Evolutionary conservation across 2,797 vertebrate genomes (phyloP), one percentile per base, ranked within the genome.

Genomic region (Mus minutoides): DNA sequence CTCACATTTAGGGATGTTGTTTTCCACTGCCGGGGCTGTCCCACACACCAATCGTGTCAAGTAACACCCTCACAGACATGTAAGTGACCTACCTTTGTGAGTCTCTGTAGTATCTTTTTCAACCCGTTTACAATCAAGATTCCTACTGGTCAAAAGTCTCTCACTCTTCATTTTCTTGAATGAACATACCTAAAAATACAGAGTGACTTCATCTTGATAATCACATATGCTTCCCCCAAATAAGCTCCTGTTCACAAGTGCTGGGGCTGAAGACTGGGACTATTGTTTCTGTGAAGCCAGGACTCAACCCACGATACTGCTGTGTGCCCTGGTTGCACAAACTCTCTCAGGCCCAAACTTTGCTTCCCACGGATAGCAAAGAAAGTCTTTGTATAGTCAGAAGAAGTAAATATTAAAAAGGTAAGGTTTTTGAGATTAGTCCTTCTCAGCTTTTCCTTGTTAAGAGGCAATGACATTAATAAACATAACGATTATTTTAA

Each of bases 321-420:
- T 40, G 88, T n/a, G 12, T 31, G 9, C 34, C 40, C 34, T 78
- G 62, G 22, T 77, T 95, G 49, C 40, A 49, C 52, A 54, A 85
- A 90, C 22, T 86, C 31, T 13, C 88, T 87, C n/a, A 77, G 82
- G 3, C 71, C 3, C n/a, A 93, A 93, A 7, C 75, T 73, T 79
- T 43, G 3, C 90, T 91, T 91, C 21, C 58, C 46, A 54, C 12
- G 58, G 4, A 52, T 19, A 93, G 83, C 34, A 21, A 96, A 90
- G 86, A 2, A 85, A 94, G 73, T 78, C 19, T 86, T 64, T 56
- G 88, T 75, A 62, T 94, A 82, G 6, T 92, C 56, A 92, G 43
- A 88, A 92, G 26, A 92, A 83, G 64, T 52, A 92, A 92, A 83
- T 92, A 29, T 24, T 88, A 75, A 9, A 40, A 91, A 21, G 69